Evolutionary conservation across 2,888 invertebrate species (phyloP).

Genomic region (Cremastinae sp.): DNA sequence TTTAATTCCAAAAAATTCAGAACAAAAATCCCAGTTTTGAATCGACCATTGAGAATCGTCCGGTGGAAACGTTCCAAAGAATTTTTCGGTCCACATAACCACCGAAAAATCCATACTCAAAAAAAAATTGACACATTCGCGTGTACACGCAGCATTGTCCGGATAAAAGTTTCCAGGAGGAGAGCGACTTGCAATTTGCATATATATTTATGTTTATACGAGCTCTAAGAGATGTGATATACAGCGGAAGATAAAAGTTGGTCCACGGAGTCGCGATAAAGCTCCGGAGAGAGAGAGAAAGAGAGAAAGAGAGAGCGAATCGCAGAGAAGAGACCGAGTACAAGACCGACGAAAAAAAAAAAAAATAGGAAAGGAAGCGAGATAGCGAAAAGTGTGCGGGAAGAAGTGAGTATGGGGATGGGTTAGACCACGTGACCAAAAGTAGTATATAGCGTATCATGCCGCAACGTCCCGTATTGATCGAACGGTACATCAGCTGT

Average conservation of each 20-base stretch:
- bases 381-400: constrained; percentile 60
- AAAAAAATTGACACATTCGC: neutral
- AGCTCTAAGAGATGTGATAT: constrained; percentile 9
- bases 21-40: no score
- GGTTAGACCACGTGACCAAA: constrained; percentile 71
- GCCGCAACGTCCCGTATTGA: constrained; percentile 78
- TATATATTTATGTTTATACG: neutral
- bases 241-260: constrained; percentile 27
- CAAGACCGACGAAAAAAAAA: no score
- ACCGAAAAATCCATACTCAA: no score
- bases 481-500: constrained; percentile 74
- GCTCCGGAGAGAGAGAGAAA: constrained; percentile 6
- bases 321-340: neutral
- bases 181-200: neutral
- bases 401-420: constrained; percentile 60
- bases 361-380: constrained; percentile 11
- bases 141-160: neutral
- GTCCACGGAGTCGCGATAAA: constrained; percentile 2
- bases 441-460: constrained; percentile 70
- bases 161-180: no score
- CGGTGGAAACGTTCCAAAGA: no score
- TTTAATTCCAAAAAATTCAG: no score
- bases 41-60: no score
- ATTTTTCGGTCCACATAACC: no score
- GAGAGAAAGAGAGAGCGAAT: constrained; percentile 1